Evolutionary conservation across 1,140 invertebrate species (phyloP), one percentile per base, ranked within the genome.

Genomic region (Drosophila sechellia): DNA sequence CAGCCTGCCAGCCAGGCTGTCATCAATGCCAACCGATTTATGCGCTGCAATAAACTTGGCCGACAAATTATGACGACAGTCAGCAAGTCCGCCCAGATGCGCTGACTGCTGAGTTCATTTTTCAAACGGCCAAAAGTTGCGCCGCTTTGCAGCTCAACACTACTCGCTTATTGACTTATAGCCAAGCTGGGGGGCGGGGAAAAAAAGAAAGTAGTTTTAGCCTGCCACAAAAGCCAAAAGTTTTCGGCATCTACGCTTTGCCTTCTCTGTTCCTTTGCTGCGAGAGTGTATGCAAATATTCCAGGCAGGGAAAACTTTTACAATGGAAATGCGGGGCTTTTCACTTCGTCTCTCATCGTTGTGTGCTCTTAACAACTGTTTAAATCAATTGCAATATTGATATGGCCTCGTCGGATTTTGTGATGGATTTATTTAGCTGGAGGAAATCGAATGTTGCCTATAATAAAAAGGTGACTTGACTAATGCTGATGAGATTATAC

Each of bases 311-410:
- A 37, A 69, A 86, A 85, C 69, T 81, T 86, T 64, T 54, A 72
- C 84, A 87, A 83, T 87, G 60, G 66, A 77, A 87, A 76, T 49
- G 53, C 59, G 17, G n/a, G 34, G 34, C 22, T 42, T 77, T 75
- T 73, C 53, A 72, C 66, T 56, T 45, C 37, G 59, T 43, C 61
- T 40, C 52, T 49, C 59, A 35, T 34, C 37, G 20, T 56, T 71
- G 45, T 68, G 69, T 72, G 83, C 79, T 70, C 71, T 87, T 76
- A 86, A 86, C 83, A 86, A 86, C 83, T 72, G 83, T 83, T 87
- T 73, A 87, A 87, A 83, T 72, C 83, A 87, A 86, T 86, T 83
- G 83, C 84, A 65, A 65, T 86, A 86, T 86, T 83, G 76, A 87
- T 83, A 79, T 77, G 70, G 48, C 66, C 49, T 58, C 66, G 59